Percentiles rank a stretch among this genome's conserved stretches.
Evolutionary conservation across 2,113 vertebrate genomes (phyloP).

Genomic region (Pampusana beccarii): DNA sequence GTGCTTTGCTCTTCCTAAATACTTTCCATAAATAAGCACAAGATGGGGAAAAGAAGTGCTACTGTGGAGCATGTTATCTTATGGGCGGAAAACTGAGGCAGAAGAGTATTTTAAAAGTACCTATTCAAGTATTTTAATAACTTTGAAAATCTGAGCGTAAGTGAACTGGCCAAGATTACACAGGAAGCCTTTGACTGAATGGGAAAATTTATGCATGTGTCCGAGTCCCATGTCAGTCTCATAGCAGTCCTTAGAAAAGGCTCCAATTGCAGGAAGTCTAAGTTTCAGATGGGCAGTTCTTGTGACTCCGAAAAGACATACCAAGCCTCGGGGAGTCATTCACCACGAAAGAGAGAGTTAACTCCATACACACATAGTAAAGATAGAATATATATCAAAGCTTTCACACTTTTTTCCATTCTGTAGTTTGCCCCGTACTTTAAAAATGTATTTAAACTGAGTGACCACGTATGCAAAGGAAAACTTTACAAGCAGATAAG

Average conservation of each 20-base stretch:
- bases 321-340: not conserved
- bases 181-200: not conserved
- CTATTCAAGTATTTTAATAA: not conserved
- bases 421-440: constrained; percentile 5
- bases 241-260: not conserved
- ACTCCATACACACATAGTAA: not conserved
- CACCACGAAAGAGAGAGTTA: not conserved
- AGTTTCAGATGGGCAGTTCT: not conserved
- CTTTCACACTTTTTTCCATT: constrained; percentile 32
- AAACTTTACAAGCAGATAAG: constrained; percentile 68
- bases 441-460: constrained; percentile 31
- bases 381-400: not conserved
- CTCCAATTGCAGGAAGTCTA: not conserved
- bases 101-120: not conserved
- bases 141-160: not conserved
- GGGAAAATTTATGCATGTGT: not conserved
- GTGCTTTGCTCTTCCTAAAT: not conserved
- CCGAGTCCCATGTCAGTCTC: not conserved
- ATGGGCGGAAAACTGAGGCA: not conserved
- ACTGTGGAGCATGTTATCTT: not conserved
- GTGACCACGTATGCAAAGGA: constrained; percentile 15
- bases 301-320: not conserved
- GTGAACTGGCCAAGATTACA: not conserved
- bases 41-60: not conserved
- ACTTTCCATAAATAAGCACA: not conserved